Conservation (phyloP, 2,797 vertebrate species). For the Crenichthys baileyi region DNA sequence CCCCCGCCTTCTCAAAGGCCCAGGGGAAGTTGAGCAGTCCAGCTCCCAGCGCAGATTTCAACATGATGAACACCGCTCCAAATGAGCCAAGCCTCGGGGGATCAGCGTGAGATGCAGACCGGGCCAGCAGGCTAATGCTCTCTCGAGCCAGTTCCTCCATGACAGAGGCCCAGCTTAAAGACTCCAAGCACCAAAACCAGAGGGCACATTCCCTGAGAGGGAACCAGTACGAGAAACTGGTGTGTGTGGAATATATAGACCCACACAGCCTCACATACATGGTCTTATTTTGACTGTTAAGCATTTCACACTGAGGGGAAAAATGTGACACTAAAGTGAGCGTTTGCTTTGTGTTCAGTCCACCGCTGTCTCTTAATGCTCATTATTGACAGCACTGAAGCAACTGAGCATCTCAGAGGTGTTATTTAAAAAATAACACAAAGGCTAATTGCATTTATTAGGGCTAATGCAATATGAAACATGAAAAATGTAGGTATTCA, state of each 20-base stretch:
- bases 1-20: conserved; percentile 92
- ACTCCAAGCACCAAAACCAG: background rate
- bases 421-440: background rate
- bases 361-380: conserved; percentile 12
- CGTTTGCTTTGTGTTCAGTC: conserved; percentile 33
- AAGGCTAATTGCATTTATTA: background rate
- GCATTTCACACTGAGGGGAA: conserved; percentile 72
- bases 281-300: conserved; percentile 60
- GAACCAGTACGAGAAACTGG: background rate
- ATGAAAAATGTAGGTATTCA: background rate
- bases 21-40: conserved; percentile 96
- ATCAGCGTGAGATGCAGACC: conserved; percentile 62
- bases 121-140: conserved; percentile 80
- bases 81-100: conserved; percentile 82
- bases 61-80: conserved; percentile 91
- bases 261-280: conserved; percentile 21
- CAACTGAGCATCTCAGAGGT: background rate
- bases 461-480: background rate
- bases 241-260: conserved; percentile 49
- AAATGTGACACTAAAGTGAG: conserved; percentile 71
- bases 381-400: background rate
- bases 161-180: conserved; percentile 11
- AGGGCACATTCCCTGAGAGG: background rate
- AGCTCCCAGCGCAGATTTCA: conserved; percentile 93
- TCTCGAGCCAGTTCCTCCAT: conserved; percentile 87